Evolutionary conservation across 64 coral and sea anemone species (phyloP), one percentile per base, ranked within the genome.

Genomic region (Exaiptasia diaphana): DNA sequence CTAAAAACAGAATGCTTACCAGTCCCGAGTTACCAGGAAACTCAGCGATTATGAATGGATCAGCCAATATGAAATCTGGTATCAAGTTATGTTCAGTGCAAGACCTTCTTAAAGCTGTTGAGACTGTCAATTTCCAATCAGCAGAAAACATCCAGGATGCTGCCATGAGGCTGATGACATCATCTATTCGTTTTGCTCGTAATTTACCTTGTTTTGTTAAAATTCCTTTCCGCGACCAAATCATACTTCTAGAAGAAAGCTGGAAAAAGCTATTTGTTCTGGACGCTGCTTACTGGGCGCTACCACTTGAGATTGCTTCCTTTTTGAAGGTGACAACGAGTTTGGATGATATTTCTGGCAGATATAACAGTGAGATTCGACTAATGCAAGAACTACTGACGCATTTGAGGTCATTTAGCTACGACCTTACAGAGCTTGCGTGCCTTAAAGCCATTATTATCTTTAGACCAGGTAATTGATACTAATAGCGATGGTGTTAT

Each of bases 231-330:
- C 89, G 95, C 5, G 95, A 99, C 60, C 95, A 99, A 53, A 88
- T 99, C 4, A 99, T 99, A 31, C 85, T 99, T 3, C 72, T 99
- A 40, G 95, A 99, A 24, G 95, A 99, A n/a, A 79, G 84, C 24
- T 99, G 95, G 95, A 92, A 80, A 53, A 89, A 99, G 38, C 50
- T 89, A 59, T 92, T 99, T 22, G 72, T 99, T 44, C 50, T 99
- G 59, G 90, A 92, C 57, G 90, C 95, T 24, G 95, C 90, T 15
- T 81, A 85, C 85, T 99, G 85, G 84, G 65, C 44, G 12, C 59
- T 92, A 53, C 83, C 88, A 23, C 59, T 99, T 3, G 85, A 91
- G n/a, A 11, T 75, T 46, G 68, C 82, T 14, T 68, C 67, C 31
- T 37, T 90, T 13, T 20, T 83, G 15, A 40, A 31, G 21, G 28